phyloP scores from a whole-genome alignment of 2,113 vertebrate genomes.

The Brachyistius frenatus region DNA sequence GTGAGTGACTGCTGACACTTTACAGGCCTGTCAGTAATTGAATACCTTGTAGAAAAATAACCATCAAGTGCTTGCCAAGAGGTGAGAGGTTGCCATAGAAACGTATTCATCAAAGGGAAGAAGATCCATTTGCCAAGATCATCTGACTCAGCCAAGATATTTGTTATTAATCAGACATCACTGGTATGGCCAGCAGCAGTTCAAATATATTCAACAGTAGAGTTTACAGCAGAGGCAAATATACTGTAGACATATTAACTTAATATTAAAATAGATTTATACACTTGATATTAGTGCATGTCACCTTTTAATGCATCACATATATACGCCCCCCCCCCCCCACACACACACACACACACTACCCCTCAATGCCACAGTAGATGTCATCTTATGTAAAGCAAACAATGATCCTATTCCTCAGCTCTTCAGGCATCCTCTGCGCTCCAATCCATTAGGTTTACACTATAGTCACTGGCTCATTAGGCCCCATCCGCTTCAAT shows the following conservation, averaged over 20 bases:
- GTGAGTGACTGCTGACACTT: slow-evolving; percentile 9
- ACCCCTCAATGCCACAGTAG: not conserved
- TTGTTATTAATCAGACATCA: slow-evolving; percentile 41
- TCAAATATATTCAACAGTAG: not conserved
- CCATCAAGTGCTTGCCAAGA: slow-evolving; percentile 36
- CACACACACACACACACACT: too few relatives aligned
- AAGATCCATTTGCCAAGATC: slow-evolving; percentile 37
- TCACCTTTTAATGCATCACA: not conserved
- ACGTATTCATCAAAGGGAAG: slow-evolving; percentile 56
- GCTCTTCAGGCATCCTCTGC: slow-evolving; percentile 20
- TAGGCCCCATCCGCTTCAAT: slow-evolving; percentile 77
- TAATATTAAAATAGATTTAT: too few relatives aligned
- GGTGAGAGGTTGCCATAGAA: slow-evolving; percentile 71
- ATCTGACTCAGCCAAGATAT: slow-evolving; percentile 57
- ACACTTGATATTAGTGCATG: too few relatives aligned
- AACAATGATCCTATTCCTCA: slow-evolving; percentile 8
- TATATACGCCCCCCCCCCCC: not conserved
- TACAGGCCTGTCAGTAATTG: slow-evolving; percentile 14
- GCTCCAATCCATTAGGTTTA: slow-evolving; percentile 50
- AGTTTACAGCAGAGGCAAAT: not conserved
- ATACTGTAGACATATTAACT: not conserved
- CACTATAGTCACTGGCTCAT: slow-evolving; percentile 64
- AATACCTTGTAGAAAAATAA: slow-evolving; percentile 48
- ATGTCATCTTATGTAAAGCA: slow-evolving; percentile 7
- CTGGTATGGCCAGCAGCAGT: not conserved